Base-by-base conservation (phyloP, 2,113 vertebrate genomes). In the Diphyllodes magnificus region DNA sequence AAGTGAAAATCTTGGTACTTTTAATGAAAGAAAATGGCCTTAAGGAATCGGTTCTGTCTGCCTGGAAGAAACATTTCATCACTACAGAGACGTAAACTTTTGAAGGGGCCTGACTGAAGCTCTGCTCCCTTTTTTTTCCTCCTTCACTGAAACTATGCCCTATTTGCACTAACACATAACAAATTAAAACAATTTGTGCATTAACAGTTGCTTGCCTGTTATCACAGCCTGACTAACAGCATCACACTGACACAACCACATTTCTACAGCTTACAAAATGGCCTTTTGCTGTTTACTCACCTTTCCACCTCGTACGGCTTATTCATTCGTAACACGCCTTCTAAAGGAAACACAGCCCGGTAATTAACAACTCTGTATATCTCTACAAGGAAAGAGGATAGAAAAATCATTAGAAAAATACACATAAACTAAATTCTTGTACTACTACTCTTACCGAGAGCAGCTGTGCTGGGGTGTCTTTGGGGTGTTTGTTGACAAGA, bases 391-490 rank as follows among this genome's bases (percentile, higher is more conserved):
- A 82, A 85, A 65, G 3, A 59, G 0, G 0, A 35, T 1, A 54
- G 7, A 56, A 69, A 90, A 51, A 30, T 5, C 0, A 11, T 54
- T 40, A 89, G 6, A 59, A 75, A 63, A 63, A 42, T 11, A 28
- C 2, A 23, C 0, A 0, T 5, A 42, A 56, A 47, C 10, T 10
- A 7, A 80, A 9, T 35, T 69, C 2, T 12, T 44, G 19, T 63
- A 33, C 25, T 37, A 63, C 7, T 56, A 16, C 54, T 68, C 39
- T 25, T 49, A 70, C 18, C 13, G 5, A 90, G 8, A 33, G 15
- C 25, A 56, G 31, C 15, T 15, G 8, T 11, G 20, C 45, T 47
- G 45, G 21, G 11, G 21, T 47, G 12, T 23, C 30, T 23, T 31
- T 12, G 8, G 8, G 22, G 21, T 49, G 10, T 23, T 61, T 42